These are phyloP conservation scores for Artibeus lituratus DNA, from an alignment of 2,797 vertebrate genomes.

Conservation along the genomic window DNA sequence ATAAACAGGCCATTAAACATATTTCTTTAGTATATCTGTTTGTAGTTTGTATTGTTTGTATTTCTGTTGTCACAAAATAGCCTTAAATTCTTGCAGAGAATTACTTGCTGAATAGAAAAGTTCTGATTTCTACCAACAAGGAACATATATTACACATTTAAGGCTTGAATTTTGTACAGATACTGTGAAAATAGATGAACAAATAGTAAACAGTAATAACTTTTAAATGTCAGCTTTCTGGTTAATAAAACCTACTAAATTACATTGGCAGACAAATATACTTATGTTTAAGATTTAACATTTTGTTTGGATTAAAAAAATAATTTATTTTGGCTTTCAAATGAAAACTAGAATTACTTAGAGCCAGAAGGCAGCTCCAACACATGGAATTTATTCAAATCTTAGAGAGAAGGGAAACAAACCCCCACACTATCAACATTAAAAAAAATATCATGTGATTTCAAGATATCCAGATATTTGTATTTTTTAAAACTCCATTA, in stretches of 20 bases:
- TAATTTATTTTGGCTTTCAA: slow-evolving; percentile 42
- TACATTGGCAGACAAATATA: neutral
- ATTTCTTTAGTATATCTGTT: neutral
- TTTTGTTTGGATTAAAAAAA: slow-evolving; percentile 4
- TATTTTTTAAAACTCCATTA: slow-evolving; percentile 34
- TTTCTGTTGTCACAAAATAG: neutral
- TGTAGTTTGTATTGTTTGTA: neutral
- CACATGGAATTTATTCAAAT: slow-evolving; percentile 11
- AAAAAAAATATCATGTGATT: neutral
- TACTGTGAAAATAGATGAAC: neutral
- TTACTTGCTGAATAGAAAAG: neutral
- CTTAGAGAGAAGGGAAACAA: neutral
- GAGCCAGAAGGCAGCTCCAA: neutral
- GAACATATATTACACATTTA: neutral
- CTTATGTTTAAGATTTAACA: slow-evolving; percentile 29
- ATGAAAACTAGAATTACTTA: neutral
- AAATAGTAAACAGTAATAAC: neutral
- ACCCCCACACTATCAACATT: neutral
- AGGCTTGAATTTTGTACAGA: neutral
- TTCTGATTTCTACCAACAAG: neutral
- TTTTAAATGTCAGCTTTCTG: neutral
- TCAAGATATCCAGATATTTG: slow-evolving; percentile 29
- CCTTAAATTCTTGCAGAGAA: neutral
- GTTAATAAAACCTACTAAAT: slow-evolving; percentile 6
- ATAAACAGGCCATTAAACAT: neutral